phyloP scores from a whole-genome alignment of 2,888 invertebrate genomes.

The Pimpla rufipes region DNA sequence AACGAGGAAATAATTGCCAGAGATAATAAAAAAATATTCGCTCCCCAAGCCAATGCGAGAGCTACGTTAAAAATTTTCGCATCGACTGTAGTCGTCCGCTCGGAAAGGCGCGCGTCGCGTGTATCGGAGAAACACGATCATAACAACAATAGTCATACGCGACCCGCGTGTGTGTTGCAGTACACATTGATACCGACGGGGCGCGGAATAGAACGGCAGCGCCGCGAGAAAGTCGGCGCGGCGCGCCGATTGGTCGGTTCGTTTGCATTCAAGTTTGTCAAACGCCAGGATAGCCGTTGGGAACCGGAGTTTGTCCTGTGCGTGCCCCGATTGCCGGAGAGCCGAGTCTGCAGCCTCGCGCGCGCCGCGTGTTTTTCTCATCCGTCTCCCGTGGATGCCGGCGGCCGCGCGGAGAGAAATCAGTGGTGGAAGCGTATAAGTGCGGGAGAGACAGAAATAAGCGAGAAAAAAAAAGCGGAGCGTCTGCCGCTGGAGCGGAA shows the following conservation, averaged over 20 bases:
- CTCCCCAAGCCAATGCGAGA: no score
- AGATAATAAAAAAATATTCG: no score
- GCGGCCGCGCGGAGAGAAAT: conserved; percentile 6
- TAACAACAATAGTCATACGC: conserved; percentile 6
- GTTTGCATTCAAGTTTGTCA: conserved; percentile 73
- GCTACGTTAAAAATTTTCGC: no score
- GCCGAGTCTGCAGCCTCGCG: conserved; percentile 6
- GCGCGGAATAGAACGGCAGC: conserved; percentile 41
- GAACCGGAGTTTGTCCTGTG: conserved; percentile 55
- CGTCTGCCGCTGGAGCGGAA: background rate
- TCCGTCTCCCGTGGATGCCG: conserved; percentile 8
- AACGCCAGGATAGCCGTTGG: conserved; percentile 72
- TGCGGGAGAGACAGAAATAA: background rate
- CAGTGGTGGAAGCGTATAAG: background rate
- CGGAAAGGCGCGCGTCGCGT: no score
- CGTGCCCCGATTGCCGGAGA: conserved; percentile 22
- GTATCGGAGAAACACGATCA: background rate
- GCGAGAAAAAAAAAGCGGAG: background rate
- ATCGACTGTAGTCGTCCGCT: no score
- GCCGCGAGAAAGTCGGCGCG: conserved; percentile 5
- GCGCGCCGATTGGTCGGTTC: conserved; percentile 67
- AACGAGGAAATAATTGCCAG: no score
- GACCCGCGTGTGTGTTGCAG: background rate
- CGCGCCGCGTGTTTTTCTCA: conserved; percentile 39
- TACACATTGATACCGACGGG: conserved; percentile 43